Evolutionary conservation across 2,797 vertebrate genomes (phyloP).

Genomic region (Somateria mollissima): DNA sequence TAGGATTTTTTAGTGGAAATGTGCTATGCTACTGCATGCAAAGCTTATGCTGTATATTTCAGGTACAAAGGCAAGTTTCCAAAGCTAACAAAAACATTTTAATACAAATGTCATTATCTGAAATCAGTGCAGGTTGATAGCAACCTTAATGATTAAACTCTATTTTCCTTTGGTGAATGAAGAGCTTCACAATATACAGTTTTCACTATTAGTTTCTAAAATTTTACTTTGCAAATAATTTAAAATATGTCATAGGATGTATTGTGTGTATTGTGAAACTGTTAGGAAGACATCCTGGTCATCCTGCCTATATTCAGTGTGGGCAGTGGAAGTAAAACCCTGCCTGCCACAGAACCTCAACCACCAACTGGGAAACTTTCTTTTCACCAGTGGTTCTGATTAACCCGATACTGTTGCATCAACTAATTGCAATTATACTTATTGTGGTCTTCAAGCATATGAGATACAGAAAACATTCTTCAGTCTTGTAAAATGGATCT

Average conservation of each 20-base stretch:
- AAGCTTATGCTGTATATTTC: background rate
- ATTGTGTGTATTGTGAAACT: background rate
- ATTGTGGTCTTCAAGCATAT: background rate
- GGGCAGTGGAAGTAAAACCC: background rate
- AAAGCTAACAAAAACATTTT: background rate
- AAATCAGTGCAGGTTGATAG: background rate
- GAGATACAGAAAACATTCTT: background rate
- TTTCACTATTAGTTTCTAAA: background rate
- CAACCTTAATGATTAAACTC: background rate
- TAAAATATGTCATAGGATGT: background rate
- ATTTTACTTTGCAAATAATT: background rate
- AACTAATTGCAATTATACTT: background rate
- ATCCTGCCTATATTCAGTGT: background rate
- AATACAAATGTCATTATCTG: background rate
- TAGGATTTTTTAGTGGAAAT: background rate
- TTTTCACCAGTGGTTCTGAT: background rate
- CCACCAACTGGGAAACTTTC: background rate
- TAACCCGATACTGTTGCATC: background rate
- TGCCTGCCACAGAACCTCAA: background rate
- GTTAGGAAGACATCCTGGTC: background rate
- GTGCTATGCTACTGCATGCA: background rate
- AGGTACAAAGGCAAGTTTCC: background rate
- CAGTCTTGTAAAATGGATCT: background rate
- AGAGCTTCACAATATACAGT: background rate
- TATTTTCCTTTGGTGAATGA: background rate